Evolutionary conservation across 2,888 invertebrate genomes (phyloP).

Genomic region (Cancer borealis): DNA sequence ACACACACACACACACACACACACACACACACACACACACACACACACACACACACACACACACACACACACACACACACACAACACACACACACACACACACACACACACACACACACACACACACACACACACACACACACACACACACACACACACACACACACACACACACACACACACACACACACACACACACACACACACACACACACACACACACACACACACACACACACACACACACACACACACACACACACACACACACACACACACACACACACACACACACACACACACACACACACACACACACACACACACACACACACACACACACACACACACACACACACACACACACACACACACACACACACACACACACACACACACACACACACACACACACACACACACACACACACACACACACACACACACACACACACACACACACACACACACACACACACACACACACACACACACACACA

Average conservation of each 20-base stretch:
- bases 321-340: not conserved
- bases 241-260: not conserved
- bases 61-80: not conserved
- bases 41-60: slow-evolving; percentile 15
- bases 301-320: slow-evolving; percentile 11
- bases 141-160: slow-evolving; percentile 31
- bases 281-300: not conserved
- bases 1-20: not conserved
- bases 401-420: not conserved
- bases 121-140: slow-evolving; percentile 31
- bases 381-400: not conserved
- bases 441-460: slow-evolving; percentile 11
- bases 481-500: not conserved
- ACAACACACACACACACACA: not conserved
- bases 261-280: not conserved
- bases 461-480: not conserved
- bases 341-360: not conserved
- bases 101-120: slow-evolving; percentile 10
- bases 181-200: not conserved
- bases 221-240: slow-evolving; percentile 24
- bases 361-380: slow-evolving; percentile 28
- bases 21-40: not conserved
- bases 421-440: not conserved
- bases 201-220: not conserved
- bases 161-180: slow-evolving; percentile 26